Evolutionary conservation across 2,888 invertebrate genomes (phyloP).

Genomic region (Dexiosoma caninum): DNA sequence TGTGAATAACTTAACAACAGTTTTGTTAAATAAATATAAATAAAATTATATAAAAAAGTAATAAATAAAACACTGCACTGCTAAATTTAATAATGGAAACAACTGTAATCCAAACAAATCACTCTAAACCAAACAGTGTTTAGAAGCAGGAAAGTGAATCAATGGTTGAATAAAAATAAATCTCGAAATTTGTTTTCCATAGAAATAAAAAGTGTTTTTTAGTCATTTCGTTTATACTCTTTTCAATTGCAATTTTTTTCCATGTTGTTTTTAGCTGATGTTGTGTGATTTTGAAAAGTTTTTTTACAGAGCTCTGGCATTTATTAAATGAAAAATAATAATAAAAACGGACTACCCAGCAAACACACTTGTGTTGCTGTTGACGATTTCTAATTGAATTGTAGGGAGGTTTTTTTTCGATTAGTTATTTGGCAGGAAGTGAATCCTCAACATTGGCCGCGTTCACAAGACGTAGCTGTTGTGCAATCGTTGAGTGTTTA

Average conservation of each 20-base stretch:
- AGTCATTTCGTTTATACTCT: conserved; percentile 28
- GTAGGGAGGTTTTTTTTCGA: too few species aligned
- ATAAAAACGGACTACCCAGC: neutral
- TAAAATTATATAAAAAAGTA: neutral
- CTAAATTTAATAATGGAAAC: neutral
- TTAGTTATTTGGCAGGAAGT: too few species aligned
- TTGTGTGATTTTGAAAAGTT: conserved; percentile 26
- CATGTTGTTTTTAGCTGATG: conserved; percentile 12
- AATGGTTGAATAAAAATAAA: conserved; percentile 23
- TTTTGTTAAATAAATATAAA: conserved; percentile 54
- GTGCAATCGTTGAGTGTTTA: too few species aligned
- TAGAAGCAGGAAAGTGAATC: neutral
- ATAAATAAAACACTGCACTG: neutral
- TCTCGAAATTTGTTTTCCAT: conserved; percentile 55
- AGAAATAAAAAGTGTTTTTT: conserved; percentile 34
- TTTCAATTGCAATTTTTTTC: conserved; percentile 8
- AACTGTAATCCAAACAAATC: conserved; percentile 28
- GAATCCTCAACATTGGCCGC: too few species aligned
- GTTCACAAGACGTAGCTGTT: too few species aligned
- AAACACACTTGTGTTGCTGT: neutral
- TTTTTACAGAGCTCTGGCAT: conserved; percentile 37
- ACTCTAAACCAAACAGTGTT: neutral
- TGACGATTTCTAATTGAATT: too few species aligned
- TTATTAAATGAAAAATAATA: conserved; percentile 8
- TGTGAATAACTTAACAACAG: conserved; percentile 51